Conservation (phyloP, 2,888 invertebrate species). For the Antheraea assamensis region DNA sequence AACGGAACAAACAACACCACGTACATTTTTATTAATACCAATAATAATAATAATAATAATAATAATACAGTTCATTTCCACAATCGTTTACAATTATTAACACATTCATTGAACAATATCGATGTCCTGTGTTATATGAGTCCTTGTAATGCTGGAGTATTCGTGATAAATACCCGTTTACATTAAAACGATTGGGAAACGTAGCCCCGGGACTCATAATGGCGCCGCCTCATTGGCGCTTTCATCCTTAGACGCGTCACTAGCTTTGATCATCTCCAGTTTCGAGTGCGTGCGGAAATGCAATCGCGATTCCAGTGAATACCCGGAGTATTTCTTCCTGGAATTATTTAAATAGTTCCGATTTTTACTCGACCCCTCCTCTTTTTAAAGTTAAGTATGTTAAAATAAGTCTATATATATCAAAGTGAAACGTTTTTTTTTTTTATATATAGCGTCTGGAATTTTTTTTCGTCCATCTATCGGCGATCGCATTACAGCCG, state of each 20-base stretch:
- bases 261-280: constrained; percentile 58
- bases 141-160: background rate
- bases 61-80: background rate
- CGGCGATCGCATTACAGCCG: too few species aligned
- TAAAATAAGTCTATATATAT: too few species aligned
- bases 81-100: background rate
- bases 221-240: constrained; percentile 10
- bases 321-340: constrained; percentile 94
- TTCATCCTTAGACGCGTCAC: constrained; percentile 18
- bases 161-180: constrained; percentile 9
- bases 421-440: too few species aligned
- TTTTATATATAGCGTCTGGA: too few species aligned
- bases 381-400: too few species aligned
- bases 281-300: constrained; percentile 95
- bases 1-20: too few species aligned
- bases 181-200: background rate
- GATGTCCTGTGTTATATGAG: background rate
- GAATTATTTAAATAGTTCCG: constrained; percentile 46
- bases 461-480: too few species aligned
- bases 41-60: too few species aligned
- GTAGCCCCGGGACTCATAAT: background rate
- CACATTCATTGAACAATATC: too few species aligned
- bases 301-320: constrained; percentile 92
- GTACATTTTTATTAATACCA: too few species aligned
- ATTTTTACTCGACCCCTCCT: too few species aligned